Evolutionary conservation across 2,113 vertebrate species (phyloP), one percentile per base, ranked within the genome.

Genomic region (Datnioides undecimradiatus): DNA sequence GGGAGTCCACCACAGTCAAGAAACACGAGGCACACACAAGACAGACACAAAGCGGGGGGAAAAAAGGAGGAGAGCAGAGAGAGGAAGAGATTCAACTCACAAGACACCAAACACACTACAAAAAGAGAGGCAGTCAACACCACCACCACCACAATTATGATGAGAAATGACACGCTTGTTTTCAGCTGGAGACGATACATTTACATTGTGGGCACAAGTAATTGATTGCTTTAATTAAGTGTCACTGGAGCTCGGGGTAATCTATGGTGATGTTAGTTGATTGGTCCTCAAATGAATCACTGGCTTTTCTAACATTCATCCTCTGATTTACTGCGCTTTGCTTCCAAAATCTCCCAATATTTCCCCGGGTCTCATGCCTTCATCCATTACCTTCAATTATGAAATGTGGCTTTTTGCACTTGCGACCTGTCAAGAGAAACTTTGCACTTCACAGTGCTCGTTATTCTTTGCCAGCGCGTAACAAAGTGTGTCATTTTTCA

Each of bases 21-120:
- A 92, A 92, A 94, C 91, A 95, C 70, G 92, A 85, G 85, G 91
- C 92, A 92, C 91, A 94, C 87, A 93, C 88, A 94, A 92, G 88
- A 93, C 92, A 90, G 88, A 94, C 91, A 95, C 85, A 94, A 87
- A 91, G 91, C 80, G 52, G 76, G 55, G 49, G 70, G 43, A 79
- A 78, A 71, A 87, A 90, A 93, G 88, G 88, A 91, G 90, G 93
- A 94, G 93, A 93, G 94, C 89, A 95, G 90, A 94, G 88, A 93
- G 87, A 95, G 92, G 92, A 81, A 94, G 87, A 95, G 88, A 89
- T 93, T 95, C 91, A 95, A 95, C 91, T 93, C 92, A 94, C 93
- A 73, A 94, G 90, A 95, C 94, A 92, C 87, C 89, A 92, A 90
- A 92, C 90, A 87, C 88, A 65, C 82, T 73, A 93, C 86, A 84